phyloP scores from a whole-genome alignment of 2,888 invertebrate genomes.

The Chrysolina haemoptera region DNA sequence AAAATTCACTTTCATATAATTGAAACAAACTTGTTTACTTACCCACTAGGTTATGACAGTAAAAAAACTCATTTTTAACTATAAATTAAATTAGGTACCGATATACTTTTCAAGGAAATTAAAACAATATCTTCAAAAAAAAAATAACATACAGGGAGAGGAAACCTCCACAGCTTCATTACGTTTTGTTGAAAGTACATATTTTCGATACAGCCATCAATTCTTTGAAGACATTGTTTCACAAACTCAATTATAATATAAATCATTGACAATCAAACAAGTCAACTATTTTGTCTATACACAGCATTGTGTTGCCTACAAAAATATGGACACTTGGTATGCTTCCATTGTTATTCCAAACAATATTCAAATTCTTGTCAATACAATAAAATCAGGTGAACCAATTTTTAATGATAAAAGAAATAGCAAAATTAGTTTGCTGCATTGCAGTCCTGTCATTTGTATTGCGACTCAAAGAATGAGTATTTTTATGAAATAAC shows the following conservation, averaged over 20 bases:
- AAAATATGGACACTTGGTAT: constrained; percentile 58
- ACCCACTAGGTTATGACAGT: constrained; percentile 44
- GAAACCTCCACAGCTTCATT: too few species aligned
- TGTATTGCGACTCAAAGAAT: background rate
- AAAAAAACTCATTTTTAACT: constrained; percentile 48
- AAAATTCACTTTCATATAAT: constrained; percentile 37
- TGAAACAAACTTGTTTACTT: constrained; percentile 48
- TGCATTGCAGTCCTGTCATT: constrained; percentile 17
- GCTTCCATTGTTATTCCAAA: constrained; percentile 45
- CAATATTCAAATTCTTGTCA: constrained; percentile 37
- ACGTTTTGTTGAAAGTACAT: background rate
- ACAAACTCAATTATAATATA: constrained; percentile 42
- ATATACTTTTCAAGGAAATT: constrained; percentile 39
- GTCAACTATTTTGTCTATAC: constrained; percentile 42
- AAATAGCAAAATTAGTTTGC: too few species aligned
- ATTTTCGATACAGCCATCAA: constrained; percentile 10
- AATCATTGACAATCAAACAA: constrained; percentile 38
- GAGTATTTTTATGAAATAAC: constrained; percentile 32
- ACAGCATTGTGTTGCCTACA: constrained; percentile 52
- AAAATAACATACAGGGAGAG: background rate
- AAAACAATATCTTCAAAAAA: constrained; percentile 43
- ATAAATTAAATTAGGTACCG: constrained; percentile 57
- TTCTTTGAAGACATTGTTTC: constrained; percentile 38
- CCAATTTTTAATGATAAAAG: too few species aligned
- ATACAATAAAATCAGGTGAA: constrained; percentile 23